A percentile compares a stretch with the other conserved stretches of the same genome.
Conservation (phyloP, 2,113 vertebrate genomes). For the Pseudorhombus dupliciocellatus region DNA sequence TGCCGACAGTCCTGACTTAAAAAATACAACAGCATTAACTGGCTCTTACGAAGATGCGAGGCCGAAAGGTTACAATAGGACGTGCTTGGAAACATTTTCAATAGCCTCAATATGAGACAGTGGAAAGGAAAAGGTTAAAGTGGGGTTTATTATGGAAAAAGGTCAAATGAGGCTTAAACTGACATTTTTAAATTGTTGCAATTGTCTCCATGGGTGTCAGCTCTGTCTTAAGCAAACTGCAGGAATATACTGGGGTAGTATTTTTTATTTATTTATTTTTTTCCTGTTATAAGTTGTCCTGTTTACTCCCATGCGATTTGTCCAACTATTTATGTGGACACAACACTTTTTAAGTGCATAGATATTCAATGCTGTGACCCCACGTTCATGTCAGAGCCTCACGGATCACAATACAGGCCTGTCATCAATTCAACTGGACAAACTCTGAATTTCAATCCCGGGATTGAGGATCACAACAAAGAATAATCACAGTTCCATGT, state of each 20-base stretch:
- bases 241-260: neutral
- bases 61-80: neutral
- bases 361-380: too few species aligned
- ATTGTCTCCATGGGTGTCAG: neutral
- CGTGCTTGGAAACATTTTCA: neutral
- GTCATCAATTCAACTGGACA: neutral
- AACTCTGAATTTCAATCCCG: neutral
- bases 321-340: too few species aligned
- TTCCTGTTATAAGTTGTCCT: neutral
- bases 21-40: neutral
- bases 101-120: neutral
- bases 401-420: neutral
- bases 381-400: neutral
- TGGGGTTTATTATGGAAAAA: neutral
- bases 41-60: neutral
- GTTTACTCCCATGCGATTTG: neutral
- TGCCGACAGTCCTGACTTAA: neutral
- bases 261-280: neutral
- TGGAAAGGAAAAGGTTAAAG: neutral
- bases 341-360: too few species aligned
- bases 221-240: neutral
- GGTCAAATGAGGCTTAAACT: neutral
- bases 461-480: neutral
- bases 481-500: neutral
- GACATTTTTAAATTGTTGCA: neutral